phyloP scores from a whole-genome alignment of 1,140 invertebrate genomes.

The Procambarus virginalis region DNA sequence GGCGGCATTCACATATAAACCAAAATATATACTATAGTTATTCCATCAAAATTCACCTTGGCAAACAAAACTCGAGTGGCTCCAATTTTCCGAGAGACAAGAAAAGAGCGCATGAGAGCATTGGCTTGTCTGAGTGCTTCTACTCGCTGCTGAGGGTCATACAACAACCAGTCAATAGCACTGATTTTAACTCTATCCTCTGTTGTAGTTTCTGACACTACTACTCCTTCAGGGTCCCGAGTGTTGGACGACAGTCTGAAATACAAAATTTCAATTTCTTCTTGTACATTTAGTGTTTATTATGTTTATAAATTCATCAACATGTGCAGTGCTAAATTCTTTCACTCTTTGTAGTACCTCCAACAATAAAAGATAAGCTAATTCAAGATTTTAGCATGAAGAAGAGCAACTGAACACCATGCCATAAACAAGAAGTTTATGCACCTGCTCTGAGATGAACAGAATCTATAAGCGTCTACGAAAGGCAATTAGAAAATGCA shows the following conservation, averaged over 20 bases:
- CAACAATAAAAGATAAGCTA: no score
- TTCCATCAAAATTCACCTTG: slow-evolving; percentile 75
- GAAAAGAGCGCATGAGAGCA: slow-evolving; percentile 89
- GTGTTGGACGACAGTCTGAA: slow-evolving; percentile 38
- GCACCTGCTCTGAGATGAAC: no score
- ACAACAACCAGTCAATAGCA: slow-evolving; percentile 90
- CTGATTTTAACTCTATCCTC: slow-evolving; percentile 76
- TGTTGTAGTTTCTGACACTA: slow-evolving; percentile 61
- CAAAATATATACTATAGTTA: background rate
- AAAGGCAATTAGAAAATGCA: no score
- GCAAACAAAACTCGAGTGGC: slow-evolving; percentile 82
- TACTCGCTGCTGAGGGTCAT: slow-evolving; percentile 84
- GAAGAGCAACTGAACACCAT: no score
- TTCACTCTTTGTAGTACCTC: no score
- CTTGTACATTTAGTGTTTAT: no score
- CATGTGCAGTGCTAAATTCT: no score
- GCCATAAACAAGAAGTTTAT: no score
- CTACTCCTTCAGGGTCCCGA: slow-evolving; percentile 47
- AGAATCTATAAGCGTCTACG: no score
- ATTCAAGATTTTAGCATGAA: no score
- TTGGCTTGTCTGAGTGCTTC: slow-evolving; percentile 91
- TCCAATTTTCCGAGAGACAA: slow-evolving; percentile 81
- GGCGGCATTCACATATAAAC: background rate
- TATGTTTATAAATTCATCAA: no score
- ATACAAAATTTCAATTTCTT: background rate